Percentiles rank a stretch among this genome's conserved stretches.
Evolutionary conservation across 2,888 invertebrate genomes (phyloP).

Genomic region (Hirtodrosophila alboralis): DNA sequence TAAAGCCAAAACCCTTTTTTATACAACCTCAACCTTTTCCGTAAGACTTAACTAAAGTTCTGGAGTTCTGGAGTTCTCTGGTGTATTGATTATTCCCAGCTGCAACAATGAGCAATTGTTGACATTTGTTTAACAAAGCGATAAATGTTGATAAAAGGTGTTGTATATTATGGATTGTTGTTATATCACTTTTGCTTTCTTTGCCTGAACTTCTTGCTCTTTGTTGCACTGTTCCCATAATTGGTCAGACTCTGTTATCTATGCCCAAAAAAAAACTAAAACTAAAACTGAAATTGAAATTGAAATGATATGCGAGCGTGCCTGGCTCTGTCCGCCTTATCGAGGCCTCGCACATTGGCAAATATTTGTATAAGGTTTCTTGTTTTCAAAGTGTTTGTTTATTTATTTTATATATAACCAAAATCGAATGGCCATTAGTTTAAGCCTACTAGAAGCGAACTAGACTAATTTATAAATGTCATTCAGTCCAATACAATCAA

Average conservation of each 20-base stretch:
- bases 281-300: constrained; percentile 19
- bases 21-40: constrained; percentile 25
- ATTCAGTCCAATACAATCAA: constrained; percentile 70
- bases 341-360: constrained; percentile 61
- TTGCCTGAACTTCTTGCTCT: constrained; percentile 30
- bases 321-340: constrained; percentile 43
- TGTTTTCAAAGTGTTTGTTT: constrained; percentile 15
- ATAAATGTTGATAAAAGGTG: constrained; percentile 67
- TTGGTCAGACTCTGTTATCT: constrained; percentile 65
- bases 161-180: constrained; percentile 35
- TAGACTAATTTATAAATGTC: constrained; percentile 69
- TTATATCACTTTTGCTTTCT: constrained; percentile 59
- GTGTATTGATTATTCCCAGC: constrained; percentile 55
- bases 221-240: constrained; percentile 62
- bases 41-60: constrained; percentile 26
- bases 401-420: constrained; percentile 10
- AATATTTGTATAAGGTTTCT: constrained; percentile 61
- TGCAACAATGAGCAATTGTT: constrained; percentile 78
- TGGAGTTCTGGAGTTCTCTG: constrained; percentile 9
- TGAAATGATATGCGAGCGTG: constrained; percentile 44
- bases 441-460: constrained; percentile 56
- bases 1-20: constrained; percentile 39
- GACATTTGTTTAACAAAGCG: constrained; percentile 73
- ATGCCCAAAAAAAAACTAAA: constrained; percentile 25
- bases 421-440: constrained; percentile 67